These are phyloP conservation scores for Phyllopteryx taeniolatus DNA, from an alignment of 2,113 vertebrate species.

Conservation along the genomic window DNA sequence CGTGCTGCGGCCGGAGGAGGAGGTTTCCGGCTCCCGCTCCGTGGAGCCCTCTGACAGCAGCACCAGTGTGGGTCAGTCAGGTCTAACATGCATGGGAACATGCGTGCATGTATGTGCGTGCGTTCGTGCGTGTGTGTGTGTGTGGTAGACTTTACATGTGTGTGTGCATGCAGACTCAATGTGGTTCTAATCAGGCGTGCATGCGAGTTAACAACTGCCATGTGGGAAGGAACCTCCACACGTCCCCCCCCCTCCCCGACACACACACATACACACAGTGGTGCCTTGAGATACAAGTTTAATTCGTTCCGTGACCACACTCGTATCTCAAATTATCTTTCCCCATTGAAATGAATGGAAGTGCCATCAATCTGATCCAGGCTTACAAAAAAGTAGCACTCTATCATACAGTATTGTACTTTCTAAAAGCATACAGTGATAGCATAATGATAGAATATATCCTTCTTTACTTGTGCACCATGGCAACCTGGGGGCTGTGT, in stretches of 20 bases:
- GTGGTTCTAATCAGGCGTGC: constrained; percentile 80
- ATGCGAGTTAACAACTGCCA: constrained; percentile 80
- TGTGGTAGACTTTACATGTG: constrained; percentile 13
- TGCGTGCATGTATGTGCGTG: constrained; percentile 20
- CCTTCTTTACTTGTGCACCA: too few relatives aligned
- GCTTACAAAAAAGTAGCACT: too few relatives aligned
- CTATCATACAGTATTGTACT: too few relatives aligned
- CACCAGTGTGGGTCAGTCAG: constrained; percentile 54
- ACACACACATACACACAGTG: constrained; percentile 4
- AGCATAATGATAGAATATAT: too few relatives aligned
- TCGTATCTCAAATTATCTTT: not conserved
- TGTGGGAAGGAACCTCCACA: constrained; percentile 74
- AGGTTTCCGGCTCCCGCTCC: constrained; percentile 47
- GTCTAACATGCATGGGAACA: constrained; percentile 34
- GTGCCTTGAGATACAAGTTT: not conserved
- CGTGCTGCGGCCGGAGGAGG: constrained; percentile 55
- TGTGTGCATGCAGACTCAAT: constrained; percentile 65
- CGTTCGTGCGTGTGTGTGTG: constrained; percentile 7
- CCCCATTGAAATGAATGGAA: too few relatives aligned
- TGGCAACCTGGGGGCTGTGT: too few relatives aligned
- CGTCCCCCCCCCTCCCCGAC: constrained; percentile 34
- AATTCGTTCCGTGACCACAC: not conserved
- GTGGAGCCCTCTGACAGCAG: constrained; percentile 43
- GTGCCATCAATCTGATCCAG: too few relatives aligned
- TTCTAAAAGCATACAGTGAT: too few relatives aligned